Percentiles rank a stretch among this genome's conserved stretches.
Conservation (phyloP, 2,888 invertebrate species). For the Tuberolachnus salignus region DNA sequence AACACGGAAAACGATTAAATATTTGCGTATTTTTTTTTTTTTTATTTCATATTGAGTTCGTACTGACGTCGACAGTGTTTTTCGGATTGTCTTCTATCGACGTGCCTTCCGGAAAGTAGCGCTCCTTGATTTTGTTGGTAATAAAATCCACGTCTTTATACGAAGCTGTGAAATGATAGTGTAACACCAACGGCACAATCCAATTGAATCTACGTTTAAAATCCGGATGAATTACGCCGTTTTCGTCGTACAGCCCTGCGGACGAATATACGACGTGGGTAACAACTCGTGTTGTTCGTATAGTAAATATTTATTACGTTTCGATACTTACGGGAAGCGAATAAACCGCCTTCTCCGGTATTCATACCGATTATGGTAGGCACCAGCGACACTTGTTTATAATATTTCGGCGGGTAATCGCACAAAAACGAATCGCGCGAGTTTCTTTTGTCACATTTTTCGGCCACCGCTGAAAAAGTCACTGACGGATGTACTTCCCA, state of each 20-base stretch:
- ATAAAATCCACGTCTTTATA: constrained; percentile 25
- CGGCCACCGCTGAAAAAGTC: constrained; percentile 78
- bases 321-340: constrained; percentile 66
- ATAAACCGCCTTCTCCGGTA: constrained; percentile 76
- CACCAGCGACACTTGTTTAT: constrained; percentile 62
- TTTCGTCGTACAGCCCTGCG: constrained; percentile 24
- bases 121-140: constrained; percentile 9
- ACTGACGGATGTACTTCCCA: constrained; percentile 83
- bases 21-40: background rate
- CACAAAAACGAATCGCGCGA: constrained; percentile 71
- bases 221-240: constrained; percentile 8
- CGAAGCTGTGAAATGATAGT: constrained; percentile 36
- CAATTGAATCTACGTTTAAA: constrained; percentile 35
- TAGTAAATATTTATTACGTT: background rate
- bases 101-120: constrained; percentile 37
- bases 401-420: constrained; percentile 65
- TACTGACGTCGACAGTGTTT: constrained; percentile 27
- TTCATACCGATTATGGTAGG: constrained; percentile 79
- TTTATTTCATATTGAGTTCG: background rate
- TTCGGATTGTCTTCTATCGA: constrained; percentile 13
- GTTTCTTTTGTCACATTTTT: constrained; percentile 67
- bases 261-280: background rate
- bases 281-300: too few species aligned
- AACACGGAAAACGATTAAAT: background rate
- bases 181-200: constrained; percentile 34